Conservation (phyloP, 2,797 vertebrate genomes). For the Cyprinella venusta region DNA sequence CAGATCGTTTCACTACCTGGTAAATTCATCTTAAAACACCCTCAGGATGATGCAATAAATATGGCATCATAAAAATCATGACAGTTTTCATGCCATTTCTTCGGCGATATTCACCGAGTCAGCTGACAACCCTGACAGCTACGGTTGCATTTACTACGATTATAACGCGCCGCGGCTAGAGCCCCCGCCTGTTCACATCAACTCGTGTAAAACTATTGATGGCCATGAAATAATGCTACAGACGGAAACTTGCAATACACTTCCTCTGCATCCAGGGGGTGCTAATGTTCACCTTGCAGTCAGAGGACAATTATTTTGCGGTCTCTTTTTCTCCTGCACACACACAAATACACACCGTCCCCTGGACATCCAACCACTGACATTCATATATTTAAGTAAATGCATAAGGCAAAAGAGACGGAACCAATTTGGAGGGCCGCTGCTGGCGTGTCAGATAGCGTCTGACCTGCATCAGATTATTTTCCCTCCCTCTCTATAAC, state of each 20-base stretch:
- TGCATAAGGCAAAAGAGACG: constrained; percentile 64
- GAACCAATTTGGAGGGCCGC: constrained; percentile 59
- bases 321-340: constrained; percentile 4
- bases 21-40: constrained; percentile 30
- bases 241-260: constrained; percentile 69
- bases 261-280: constrained; percentile 73
- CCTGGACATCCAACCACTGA: constrained; percentile 54
- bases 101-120: constrained; percentile 45
- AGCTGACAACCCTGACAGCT: constrained; percentile 48
- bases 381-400: constrained; percentile 63
- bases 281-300: constrained; percentile 71
- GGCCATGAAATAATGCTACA: constrained; percentile 35
- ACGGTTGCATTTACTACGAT: constrained; percentile 46
- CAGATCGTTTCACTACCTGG: constrained; percentile 23
- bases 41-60: constrained; percentile 35
- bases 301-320: constrained; percentile 37
- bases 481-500: constrained; percentile 64
- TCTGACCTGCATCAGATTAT: constrained; percentile 73
- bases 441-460: constrained; percentile 74
- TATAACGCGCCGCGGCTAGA: constrained; percentile 47
- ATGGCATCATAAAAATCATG: constrained; percentile 24
- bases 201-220: constrained; percentile 51
- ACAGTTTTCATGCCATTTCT: constrained; percentile 44
- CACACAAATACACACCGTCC: not conserved
- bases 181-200: constrained; percentile 37